Base-by-base conservation (phyloP, 2,888 invertebrate genomes). In the Operophtera brumata region DNA sequence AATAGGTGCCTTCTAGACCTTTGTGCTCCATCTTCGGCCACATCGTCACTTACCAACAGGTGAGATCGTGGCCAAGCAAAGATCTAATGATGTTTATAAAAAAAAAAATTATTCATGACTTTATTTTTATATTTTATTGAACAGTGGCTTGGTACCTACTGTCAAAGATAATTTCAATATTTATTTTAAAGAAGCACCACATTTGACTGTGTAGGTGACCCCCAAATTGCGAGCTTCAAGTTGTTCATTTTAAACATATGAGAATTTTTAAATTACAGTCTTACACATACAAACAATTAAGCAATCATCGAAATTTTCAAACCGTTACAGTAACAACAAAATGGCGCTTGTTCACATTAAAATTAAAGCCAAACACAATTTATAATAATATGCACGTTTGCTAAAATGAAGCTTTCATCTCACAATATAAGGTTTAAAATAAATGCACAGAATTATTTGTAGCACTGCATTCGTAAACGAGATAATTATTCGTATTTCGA, bases 241-340 rank as follows among this genome's bases (percentile, higher is more conserved):
- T 14, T 28, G 44, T 48, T 52, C 26, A 46, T 54, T 61, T 57
- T 70, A 63, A n/a, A 71, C 77, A 72, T 78, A 78, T 77, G 72
- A 72, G 68, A 67, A 69, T 63, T 54, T n/a, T 58, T 65, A 76
- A 82, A 79, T 76, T 75, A 78, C 74, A 73, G 73, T 67, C 72
- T 75, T 75, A 75, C 71, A 47, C 73, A 73, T 67, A 73, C 67
- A 70, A 81, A 84, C 80, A 85, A 87, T 86, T 86, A 87, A 87
- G 80, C 82, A 87, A 86, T 87, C 82, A 82, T 64, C 68, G 70
- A 78, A 73, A 82, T 75, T 83, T 82, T 79, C 78, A 85, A 83
- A 83, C 78, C 78, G 86, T 74, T 85, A 87, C 85, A 87, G 84
- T 83, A 85, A 82, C 77, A 76, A 77, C 77, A 69, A 84, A 73